Evolutionary conservation across 2,113 vertebrate species (phyloP).

Genomic region (Cyanoramphus novaezelandiae): DNA sequence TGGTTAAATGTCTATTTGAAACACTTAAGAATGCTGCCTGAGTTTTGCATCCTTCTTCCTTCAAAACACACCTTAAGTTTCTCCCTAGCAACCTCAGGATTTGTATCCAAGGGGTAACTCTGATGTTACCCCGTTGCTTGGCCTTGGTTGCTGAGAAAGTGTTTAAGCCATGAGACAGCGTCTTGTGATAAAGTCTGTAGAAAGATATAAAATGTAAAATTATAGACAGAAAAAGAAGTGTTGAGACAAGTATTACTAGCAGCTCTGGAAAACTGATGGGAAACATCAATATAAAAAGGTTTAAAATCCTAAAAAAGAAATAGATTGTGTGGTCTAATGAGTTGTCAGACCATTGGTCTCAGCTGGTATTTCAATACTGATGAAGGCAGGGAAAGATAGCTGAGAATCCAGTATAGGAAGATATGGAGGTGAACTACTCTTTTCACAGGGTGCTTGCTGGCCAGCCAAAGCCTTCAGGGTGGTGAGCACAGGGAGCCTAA

Average conservation of each 20-base stretch:
- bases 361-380: not conserved
- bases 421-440: not conserved
- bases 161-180: not conserved
- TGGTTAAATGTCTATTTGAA: not conserved
- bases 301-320: not conserved
- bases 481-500: not conserved
- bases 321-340: not conserved
- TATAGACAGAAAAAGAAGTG: not conserved
- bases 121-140: not conserved
- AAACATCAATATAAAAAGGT: not conserved
- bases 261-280: not conserved
- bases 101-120: not conserved
- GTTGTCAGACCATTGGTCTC: not conserved
- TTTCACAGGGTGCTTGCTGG: not conserved
- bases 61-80: not conserved
- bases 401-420: not conserved
- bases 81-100: not conserved
- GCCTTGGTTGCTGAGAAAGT: not conserved
- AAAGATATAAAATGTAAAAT: not conserved
- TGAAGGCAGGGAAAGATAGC: not conserved
- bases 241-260: not conserved
- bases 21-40: not conserved
- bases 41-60: not conserved
- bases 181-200: not conserved
- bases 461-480: not conserved